Percentiles rank a stretch among this genome's conserved stretches.
Conservation (phyloP, 2,113 vertebrate genomes). For the Candoia aspera region DNA sequence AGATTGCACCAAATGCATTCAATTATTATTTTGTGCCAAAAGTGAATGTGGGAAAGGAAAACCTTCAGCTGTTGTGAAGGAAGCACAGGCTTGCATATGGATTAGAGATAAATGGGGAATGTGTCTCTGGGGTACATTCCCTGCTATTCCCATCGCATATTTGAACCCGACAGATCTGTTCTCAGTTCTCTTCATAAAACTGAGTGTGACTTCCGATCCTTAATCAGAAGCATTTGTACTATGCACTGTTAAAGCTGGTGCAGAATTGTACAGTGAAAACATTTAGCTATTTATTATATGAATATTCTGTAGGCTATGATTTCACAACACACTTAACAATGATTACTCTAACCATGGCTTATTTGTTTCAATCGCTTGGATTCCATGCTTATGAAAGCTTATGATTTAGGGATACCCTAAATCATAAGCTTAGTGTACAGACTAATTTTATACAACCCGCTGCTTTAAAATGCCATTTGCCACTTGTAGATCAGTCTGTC, state of each 20-base stretch:
- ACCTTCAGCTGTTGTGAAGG: background rate
- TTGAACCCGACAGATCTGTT: background rate
- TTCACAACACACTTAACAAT: background rate
- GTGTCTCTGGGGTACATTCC: background rate
- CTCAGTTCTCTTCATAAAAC: background rate
- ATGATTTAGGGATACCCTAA: too few species aligned
- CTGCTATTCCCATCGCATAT: background rate
- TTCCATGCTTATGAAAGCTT: too few species aligned
- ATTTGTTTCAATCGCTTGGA: background rate
- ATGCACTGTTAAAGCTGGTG: background rate
- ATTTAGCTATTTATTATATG: background rate
- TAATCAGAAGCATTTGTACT: slow-evolving; percentile 4
- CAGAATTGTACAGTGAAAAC: background rate
- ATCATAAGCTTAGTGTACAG: background rate
- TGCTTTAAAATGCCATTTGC: background rate
- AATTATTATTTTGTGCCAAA: background rate
- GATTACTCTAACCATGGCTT: background rate
- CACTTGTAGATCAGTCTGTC: background rate
- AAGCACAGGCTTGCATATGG: background rate
- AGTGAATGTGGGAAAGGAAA: background rate
- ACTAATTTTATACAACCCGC: background rate
- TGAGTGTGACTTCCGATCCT: background rate
- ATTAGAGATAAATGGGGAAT: background rate
- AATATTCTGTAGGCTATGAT: background rate
- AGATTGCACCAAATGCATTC: background rate